phyloP scores from a whole-genome alignment of 2,888 invertebrate species.

The Hypercompe scribonia region DNA sequence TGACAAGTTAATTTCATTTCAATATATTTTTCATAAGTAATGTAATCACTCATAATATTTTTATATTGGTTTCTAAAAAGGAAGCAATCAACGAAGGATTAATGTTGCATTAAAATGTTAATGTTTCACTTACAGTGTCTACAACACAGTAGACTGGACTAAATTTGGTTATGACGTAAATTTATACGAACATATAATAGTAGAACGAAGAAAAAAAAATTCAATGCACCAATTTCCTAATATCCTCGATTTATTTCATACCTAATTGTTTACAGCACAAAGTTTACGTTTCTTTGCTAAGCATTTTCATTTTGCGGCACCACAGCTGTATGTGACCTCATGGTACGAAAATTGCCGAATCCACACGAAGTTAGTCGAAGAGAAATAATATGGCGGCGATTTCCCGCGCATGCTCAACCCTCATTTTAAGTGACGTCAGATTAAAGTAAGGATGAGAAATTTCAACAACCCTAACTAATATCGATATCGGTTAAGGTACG shows the following conservation, averaged over 20 bases:
- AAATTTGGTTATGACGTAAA: constrained; percentile 48
- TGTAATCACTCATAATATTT: neutral
- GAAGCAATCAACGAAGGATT: neutral
- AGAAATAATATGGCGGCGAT: constrained; percentile 67
- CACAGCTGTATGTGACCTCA: constrained; percentile 46
- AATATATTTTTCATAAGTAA: neutral
- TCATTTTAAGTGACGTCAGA: constrained; percentile 69
- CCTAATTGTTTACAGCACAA: neutral
- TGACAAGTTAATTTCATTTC: neutral
- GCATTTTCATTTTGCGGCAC: constrained; percentile 23
- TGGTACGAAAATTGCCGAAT: constrained; percentile 56
- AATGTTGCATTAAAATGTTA: neutral
- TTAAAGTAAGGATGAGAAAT: constrained; percentile 58
- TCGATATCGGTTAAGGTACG: constrained; percentile 45
- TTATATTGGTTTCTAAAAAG: neutral
- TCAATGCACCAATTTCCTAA: constrained; percentile 44
- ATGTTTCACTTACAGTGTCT: constrained; percentile 5
- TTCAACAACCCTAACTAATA: constrained; percentile 44
- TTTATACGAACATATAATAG: constrained; percentile 35
- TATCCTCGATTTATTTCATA: constrained; percentile 4
- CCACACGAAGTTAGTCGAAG: constrained; percentile 57
- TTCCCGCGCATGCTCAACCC: constrained; percentile 77
- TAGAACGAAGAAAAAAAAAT: constrained; percentile 37
- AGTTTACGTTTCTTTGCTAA: constrained; percentile 22
- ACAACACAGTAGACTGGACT: constrained; percentile 28